Percentiles rank a stretch among this genome's conserved stretches.
Evolutionary conservation across 2,113 vertebrate species (phyloP).

Genomic region (Nyctibius bracteatus): DNA sequence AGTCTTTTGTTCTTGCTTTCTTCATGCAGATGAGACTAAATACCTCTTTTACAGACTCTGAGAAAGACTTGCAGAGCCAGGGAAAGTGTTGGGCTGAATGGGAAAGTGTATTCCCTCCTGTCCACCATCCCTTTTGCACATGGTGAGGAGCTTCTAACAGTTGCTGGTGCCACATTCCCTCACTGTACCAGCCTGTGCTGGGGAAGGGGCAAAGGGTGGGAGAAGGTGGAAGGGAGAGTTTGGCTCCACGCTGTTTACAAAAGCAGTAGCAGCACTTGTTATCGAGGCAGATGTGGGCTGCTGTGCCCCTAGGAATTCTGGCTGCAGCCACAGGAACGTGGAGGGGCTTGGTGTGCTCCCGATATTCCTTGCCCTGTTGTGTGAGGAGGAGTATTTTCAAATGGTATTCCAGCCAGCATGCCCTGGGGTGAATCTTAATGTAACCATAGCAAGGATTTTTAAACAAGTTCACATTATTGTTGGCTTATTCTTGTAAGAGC

Average conservation of each 20-base stretch:
- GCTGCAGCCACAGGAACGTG: background rate
- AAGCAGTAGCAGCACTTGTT: background rate
- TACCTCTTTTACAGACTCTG: background rate
- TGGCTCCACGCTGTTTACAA: background rate
- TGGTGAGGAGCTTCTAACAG: background rate
- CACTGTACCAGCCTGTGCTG: background rate
- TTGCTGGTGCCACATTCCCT: background rate
- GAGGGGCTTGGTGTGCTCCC: background rate
- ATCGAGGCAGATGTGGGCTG: background rate
- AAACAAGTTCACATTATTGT: background rate
- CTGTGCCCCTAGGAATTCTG: background rate
- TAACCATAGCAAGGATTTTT: background rate
- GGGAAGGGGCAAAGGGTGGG: too few relatives aligned
- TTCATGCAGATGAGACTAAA: background rate
- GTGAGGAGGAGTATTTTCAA: background rate
- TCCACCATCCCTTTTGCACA: fast-evolving
- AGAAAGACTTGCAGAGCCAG: background rate
- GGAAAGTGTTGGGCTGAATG: background rate
- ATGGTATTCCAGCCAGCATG: background rate
- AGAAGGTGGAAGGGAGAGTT: background rate
- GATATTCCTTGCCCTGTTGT: background rate
- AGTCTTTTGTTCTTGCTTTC: background rate
- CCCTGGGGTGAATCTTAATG: too few relatives aligned
- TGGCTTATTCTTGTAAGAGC: background rate
- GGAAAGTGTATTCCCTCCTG: background rate